phyloP scores from a whole-genome alignment of 1,140 invertebrate genomes.

The Ceratina australensis region DNA sequence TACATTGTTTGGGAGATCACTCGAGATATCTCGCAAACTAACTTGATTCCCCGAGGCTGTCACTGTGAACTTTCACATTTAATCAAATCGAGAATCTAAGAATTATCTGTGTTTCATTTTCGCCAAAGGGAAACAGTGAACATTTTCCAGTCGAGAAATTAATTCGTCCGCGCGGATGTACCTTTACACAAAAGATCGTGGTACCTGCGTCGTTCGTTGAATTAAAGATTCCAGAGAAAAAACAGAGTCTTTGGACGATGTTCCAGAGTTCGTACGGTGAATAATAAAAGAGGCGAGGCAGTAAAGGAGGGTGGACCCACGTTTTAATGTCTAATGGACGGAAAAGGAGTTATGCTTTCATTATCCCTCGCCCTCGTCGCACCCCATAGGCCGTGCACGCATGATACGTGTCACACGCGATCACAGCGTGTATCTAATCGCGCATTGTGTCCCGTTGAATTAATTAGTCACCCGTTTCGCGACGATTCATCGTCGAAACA shows the following conservation, averaged over 20 bases:
- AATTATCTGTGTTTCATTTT: background rate
- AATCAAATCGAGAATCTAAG: background rate
- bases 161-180: background rate
- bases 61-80: background rate
- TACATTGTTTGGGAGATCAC: conserved; percentile 15
- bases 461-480: background rate
- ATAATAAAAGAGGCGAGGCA: conserved; percentile 12
- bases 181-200: background rate
- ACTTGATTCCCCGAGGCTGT: background rate
- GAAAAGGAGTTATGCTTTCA: conserved; percentile 9
- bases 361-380: background rate
- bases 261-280: background rate
- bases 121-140: background rate
- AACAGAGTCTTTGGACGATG: too few relatives aligned
- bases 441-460: background rate
- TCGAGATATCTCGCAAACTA: conserved; percentile 12
- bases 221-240: too few relatives aligned
- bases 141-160: background rate
- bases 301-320: too few relatives aligned
- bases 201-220: background rate
- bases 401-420: conserved; percentile 18
- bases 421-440: background rate
- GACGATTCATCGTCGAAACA: background rate
- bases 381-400: background rate
- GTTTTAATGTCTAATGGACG: conserved; percentile 13